Percentiles rank a stretch among this genome's conserved stretches.
phyloP scores from a whole-genome alignment of 2,797 vertebrate genomes.

The Perodicticus potto region DNA sequence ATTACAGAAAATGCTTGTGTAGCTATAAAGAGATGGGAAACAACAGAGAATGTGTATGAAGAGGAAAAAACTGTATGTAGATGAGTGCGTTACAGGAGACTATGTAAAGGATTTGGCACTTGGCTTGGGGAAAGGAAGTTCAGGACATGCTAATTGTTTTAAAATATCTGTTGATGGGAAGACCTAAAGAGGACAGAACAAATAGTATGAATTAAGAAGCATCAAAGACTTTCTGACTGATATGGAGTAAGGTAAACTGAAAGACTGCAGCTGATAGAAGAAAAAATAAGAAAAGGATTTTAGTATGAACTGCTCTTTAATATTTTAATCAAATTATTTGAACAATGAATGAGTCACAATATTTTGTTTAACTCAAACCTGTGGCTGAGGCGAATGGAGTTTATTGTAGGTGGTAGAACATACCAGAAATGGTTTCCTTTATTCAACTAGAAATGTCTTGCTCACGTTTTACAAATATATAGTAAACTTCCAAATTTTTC shows the following conservation, averaged over 20 bases:
- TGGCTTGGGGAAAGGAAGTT: background rate
- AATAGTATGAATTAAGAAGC: background rate
- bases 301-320: conserved; percentile 8
- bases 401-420: conserved; percentile 20
- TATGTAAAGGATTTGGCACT: background rate
- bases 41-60: background rate
- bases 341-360: background rate
- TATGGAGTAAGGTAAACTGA: background rate
- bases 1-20: background rate
- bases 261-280: background rate
- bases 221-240: background rate
- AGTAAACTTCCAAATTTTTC: conserved; percentile 49
- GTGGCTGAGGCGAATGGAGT: background rate
- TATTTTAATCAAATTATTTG: conserved; percentile 62
- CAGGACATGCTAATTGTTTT: background rate
- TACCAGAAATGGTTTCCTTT: background rate
- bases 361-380: conserved; percentile 44
- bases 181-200: background rate
- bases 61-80: background rate
- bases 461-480: conserved; percentile 23
- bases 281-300: conserved; percentile 33
- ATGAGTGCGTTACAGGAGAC: background rate
- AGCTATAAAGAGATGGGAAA: conserved; percentile 7
- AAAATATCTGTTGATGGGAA: background rate
- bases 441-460: background rate